Percentiles rank a stretch among this genome's conserved stretches.
These are phyloP conservation scores for Parapsyche elsis DNA, from an alignment of 1,140 invertebrate genomes.

Conservation along the genomic window DNA sequence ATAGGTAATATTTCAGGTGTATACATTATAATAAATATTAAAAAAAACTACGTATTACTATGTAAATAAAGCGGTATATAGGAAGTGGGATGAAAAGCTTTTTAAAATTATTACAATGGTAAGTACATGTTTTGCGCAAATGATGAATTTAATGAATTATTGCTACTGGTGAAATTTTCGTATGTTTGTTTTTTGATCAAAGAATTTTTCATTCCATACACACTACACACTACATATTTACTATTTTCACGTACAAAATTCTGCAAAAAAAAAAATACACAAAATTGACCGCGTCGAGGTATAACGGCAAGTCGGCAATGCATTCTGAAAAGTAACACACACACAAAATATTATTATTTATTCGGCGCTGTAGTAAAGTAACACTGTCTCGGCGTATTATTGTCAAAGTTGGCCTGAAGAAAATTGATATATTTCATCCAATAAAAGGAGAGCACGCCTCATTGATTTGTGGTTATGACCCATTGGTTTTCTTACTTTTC, in stretches of 20 bases:
- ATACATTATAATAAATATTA: not conserved
- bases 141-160: not conserved
- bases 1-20: not conserved
- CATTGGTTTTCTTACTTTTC: slow-evolving; percentile 34
- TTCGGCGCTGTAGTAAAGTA: too few relatives aligned
- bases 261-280: slow-evolving; percentile 16
- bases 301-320: not conserved
- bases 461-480: slow-evolving; percentile 16
- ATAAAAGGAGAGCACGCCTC: slow-evolving; percentile 22
- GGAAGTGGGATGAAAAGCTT: not conserved
- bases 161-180: slow-evolving; percentile 7
- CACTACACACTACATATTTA: slow-evolving; percentile 37
- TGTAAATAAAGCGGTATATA: too few relatives aligned
- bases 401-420: slow-evolving; percentile 11
- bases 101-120: slow-evolving; percentile 1
- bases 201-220: slow-evolving; percentile 29
- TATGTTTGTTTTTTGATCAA: not conserved
- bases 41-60: not conserved
- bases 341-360: not conserved
- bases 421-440: slow-evolving; percentile 32
- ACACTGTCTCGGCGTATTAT: slow-evolving; percentile 17
- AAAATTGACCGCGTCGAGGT: not conserved
- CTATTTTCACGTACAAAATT: slow-evolving; percentile 22
- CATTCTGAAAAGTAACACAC: not conserved
- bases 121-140: not conserved